Base-by-base conservation (phyloP, 1,140 invertebrate species). In the Conopomorpha cramerella region DNA sequence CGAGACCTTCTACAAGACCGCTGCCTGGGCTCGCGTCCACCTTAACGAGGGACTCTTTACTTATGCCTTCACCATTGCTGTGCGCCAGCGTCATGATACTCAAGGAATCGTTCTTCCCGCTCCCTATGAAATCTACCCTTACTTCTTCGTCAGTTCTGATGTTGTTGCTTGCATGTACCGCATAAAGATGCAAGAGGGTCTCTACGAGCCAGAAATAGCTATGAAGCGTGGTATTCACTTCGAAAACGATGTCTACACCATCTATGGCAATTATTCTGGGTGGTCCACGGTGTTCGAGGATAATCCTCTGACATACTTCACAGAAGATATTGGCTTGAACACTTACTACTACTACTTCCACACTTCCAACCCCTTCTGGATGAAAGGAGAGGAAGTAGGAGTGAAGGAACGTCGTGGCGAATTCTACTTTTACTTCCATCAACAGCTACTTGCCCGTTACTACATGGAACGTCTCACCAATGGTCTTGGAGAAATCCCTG, bases 251-350 rank as follows among this genome's bases (percentile, higher is more conserved):
- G 43, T 66, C 26, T 77, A 70, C 43, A 65, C 77, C 12, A 51
- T 50, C 30, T 70, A 66, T 38, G 71, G 67, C 36, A 85, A 79
- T 51, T 85, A 77, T 45, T 81, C 66, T 4, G 80, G 44, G 70
- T 80, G 18, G 49, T 74, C 1, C 64, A 65, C 35, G 45, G 55
- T n/a, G n/a, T 73, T 82, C 44, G 55, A 74, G 1, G 85, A 91
- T 47, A 79, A 83, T 51, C 78, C 77, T 37, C 43, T 91, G 12
- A 77, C 83, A 16, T 90, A 91, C 76, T 89, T 87, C 68, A 86
- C 82, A 16, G 85, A 90, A 49, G 88, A 89, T 52, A 70, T 85
- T 40, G 82, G 83, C 29, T 64, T 87, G 34, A 91, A 90, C 64
- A 54, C 81, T 6, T 85, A 77, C 55, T 83, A 87, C 63, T 86